Base-by-base conservation (phyloP, 2,113 vertebrate species). In the Jaculus jaculus region DNA sequence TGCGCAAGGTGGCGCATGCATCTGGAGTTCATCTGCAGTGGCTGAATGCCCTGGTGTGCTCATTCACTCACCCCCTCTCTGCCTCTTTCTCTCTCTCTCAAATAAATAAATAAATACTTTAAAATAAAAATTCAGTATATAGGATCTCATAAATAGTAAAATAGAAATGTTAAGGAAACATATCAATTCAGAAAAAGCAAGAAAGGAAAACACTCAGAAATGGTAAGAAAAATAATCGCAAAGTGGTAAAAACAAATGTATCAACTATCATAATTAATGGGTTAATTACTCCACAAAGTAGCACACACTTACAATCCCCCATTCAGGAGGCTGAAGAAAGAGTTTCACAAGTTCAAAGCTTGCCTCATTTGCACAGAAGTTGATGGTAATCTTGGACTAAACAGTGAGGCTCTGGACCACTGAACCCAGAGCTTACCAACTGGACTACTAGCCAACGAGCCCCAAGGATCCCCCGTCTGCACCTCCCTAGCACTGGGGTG, bases 191-290 rank as follows among this genome's bases (percentile, higher is more conserved):
- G 75, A 66, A 23, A 58, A 84, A 18, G 72, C 10, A 82, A 65
- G 34, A 73, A 75, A 85, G n/a, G 63, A 75, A 89, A 72, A 11
- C 3, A 63, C 28, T 71, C 3, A 60, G 4, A 78, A 87, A 79
- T 65, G 2, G 7, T 26, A 78, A 81, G 5, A 88, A 32, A 90
- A 90, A 88, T 47, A 42, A 79, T 30, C 37, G 85, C 24, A 80
- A 42, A 47, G 21, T 47, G 7, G 72, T n/a, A 87, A 95, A 71
- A 83, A 88, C n/a, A 84, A 91, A 68, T 20, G 12, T 10, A 91
- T 81, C 77, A 75, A 66, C 81, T 58, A 81, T 16, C 18, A 84
- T 30, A 87, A 66, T 34, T 47, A 87, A 65, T 34, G 68, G 28
- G 68, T 66, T 58, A 83, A 84, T 86, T 66, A 77, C 74, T 79